Conservation (phyloP, 1,140 invertebrate species). For the Carposina sasakii region DNA sequence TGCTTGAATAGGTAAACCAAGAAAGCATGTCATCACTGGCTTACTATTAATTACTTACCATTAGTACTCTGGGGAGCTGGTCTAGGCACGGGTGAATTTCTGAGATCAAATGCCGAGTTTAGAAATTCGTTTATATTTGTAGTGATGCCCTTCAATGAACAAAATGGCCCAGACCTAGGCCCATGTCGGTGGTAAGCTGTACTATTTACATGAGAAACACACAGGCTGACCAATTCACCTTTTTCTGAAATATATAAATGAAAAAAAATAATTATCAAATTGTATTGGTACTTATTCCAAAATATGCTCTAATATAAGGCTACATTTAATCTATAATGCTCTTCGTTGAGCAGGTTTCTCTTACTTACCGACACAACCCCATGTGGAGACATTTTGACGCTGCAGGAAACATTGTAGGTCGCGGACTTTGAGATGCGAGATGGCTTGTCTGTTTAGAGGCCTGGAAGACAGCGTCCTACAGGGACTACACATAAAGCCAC, state of each 20-base stretch:
- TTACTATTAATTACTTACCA: no score
- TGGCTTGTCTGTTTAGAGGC: constrained; percentile 74
- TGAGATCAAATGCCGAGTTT: constrained; percentile 60
- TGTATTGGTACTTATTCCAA: no score
- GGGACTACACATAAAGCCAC: constrained; percentile 69
- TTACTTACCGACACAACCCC: constrained; percentile 78
- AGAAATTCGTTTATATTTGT: constrained; percentile 64
- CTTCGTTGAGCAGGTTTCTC: no score
- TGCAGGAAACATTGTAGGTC: constrained; percentile 79
- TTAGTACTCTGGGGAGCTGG: not conserved
- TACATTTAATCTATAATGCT: no score
- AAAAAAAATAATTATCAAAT: no score
- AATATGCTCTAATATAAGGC: no score
- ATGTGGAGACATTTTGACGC: constrained; percentile 79
- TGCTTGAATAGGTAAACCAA: no score
- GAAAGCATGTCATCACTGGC: no score
- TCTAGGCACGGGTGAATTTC: constrained; percentile 17
- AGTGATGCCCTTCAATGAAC: constrained; percentile 60
- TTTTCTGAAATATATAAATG: constrained; percentile 74
- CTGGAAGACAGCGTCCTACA: constrained; percentile 73
- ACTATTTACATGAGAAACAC: constrained; percentile 76
- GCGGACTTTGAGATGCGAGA: constrained; percentile 72
- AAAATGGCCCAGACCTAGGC: constrained; percentile 46
- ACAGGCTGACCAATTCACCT: constrained; percentile 77
- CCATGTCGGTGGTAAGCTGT: constrained; percentile 51